Evolutionary conservation across 1,140 invertebrate species (phyloP).

Genomic region (Drosophila navojoa): DNA sequence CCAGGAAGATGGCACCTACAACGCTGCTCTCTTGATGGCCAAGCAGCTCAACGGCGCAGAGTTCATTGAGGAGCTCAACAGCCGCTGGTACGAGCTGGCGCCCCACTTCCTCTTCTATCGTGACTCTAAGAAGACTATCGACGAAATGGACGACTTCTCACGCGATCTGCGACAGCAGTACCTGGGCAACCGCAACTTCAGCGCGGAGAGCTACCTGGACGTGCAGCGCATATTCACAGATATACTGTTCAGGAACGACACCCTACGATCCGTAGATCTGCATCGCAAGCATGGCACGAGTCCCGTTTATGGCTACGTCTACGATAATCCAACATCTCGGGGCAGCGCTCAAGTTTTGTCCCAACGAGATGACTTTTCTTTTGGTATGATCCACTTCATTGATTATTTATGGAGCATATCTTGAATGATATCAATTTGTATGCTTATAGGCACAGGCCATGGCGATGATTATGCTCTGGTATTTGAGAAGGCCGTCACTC

Average conservation of each 20-base stretch:
- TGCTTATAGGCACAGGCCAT: conserved; percentile 50
- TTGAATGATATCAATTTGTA: background rate
- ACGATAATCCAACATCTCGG: conserved; percentile 46
- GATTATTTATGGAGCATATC: no score
- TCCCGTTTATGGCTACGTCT: conserved; percentile 50
- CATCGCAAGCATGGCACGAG: conserved; percentile 29
- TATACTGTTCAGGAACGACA: conserved; percentile 46
- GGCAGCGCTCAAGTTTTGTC: conserved; percentile 32
- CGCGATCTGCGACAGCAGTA: conserved; percentile 33
- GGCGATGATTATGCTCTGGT: conserved; percentile 53
- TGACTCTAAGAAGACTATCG: conserved; percentile 18
- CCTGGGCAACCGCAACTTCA: conserved; percentile 40
- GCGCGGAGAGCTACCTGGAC: conserved; percentile 41
- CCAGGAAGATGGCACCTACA: conserved; percentile 85
- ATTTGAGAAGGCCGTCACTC: conserved; percentile 5
- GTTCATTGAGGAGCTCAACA: conserved; percentile 27
- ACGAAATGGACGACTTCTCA: conserved; percentile 39
- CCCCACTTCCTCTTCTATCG: conserved; percentile 51
- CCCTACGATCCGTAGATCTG: conserved; percentile 37
- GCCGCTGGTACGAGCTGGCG: conserved; percentile 40
- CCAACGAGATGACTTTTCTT: conserved; percentile 35
- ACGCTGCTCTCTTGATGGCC: conserved; percentile 77
- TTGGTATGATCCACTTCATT: conserved; percentile 23
- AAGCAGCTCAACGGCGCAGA: conserved; percentile 22
- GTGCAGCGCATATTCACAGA: conserved; percentile 60